Conservation (phyloP, 2,888 invertebrate species). For the Schrankia costaestrigalis region DNA sequence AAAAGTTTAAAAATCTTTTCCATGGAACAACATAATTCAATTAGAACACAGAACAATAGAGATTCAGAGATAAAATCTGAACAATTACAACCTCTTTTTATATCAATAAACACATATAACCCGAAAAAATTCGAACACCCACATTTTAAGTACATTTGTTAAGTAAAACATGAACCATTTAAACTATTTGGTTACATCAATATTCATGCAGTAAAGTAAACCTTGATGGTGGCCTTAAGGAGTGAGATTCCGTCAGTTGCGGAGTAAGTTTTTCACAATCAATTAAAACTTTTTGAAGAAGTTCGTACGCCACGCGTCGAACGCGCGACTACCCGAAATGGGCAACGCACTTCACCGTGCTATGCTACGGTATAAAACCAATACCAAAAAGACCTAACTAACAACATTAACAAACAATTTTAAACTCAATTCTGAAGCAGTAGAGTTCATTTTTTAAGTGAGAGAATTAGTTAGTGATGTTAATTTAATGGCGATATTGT, state of each 20-base stretch:
- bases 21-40: constrained; percentile 32
- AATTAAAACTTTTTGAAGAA: constrained; percentile 63
- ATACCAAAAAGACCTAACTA: constrained; percentile 20
- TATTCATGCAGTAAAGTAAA: constrained; percentile 65
- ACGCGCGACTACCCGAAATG: constrained; percentile 60
- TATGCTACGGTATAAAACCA: constrained; percentile 21
- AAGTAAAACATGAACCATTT: constrained; percentile 49
- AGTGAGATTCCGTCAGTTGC: constrained; percentile 53
- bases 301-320: constrained; percentile 62
- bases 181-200: constrained; percentile 59
- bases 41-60: constrained; percentile 29
- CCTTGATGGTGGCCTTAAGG: constrained; percentile 63
- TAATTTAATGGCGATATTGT: constrained; percentile 28
- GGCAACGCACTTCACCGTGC: constrained; percentile 32
- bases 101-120: constrained; percentile 29
- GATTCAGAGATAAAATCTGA: constrained; percentile 9
- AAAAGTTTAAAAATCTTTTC: constrained; percentile 19
- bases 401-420: constrained; percentile 9
- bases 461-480: constrained; percentile 15
- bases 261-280: constrained; percentile 58
- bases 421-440: constrained; percentile 5
- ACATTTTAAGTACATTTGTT: constrained; percentile 39
- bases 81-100: constrained; percentile 22
- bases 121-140: constrained; percentile 50
- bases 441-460: constrained; percentile 13